Base-by-base conservation (phyloP, 2,113 vertebrate genomes). In the Fregetta grallaria region DNA sequence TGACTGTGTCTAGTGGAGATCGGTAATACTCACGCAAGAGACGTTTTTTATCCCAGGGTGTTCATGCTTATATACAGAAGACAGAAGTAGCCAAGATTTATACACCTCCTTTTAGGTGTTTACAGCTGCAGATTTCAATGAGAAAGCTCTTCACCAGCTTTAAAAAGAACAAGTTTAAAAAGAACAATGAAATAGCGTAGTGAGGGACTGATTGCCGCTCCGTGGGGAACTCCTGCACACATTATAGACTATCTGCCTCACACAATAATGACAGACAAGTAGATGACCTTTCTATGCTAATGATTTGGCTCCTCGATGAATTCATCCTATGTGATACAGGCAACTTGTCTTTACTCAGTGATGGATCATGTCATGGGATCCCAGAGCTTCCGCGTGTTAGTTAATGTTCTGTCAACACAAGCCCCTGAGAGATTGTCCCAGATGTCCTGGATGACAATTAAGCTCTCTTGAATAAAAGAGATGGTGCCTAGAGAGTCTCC, bases 371-470 rank as follows among this genome's bases (percentile, higher is more conserved):
- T 91, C 97, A 80, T 83, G 93, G 87, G 94, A 97, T 95, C 94
- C 91, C 91, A 83, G 85, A 96, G 95, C 97, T 94, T 97, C 90
- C 66, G 4, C 70, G 59, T 96, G 92, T 96, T 94, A 94, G 93
- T 96, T 97, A 97, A 95, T 95, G 93, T 90, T 97, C 96, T 97
- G 94, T 97, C 96, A 97, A 91, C 95, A 94, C 68, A 75, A 95
- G 84, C 91, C 95, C 96, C 89, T 79, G 96, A 94, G 97, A 97
- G 84, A 92, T 86, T 0, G 3, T 95, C 94, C 92, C 89, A 85
- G 71, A 81, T 90, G 94, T 88, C 94, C 86, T 95, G 80, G 65
- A 91, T 91, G 97, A 94, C 94, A 95, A 87, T 90, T 96, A 90
- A 91, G 86, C 91, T 92, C 86, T 92, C 89, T 61, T 62, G 84